phyloP scores from a whole-genome alignment of 2,113 vertebrate species.

The Myxocyprinus asiaticus region DNA sequence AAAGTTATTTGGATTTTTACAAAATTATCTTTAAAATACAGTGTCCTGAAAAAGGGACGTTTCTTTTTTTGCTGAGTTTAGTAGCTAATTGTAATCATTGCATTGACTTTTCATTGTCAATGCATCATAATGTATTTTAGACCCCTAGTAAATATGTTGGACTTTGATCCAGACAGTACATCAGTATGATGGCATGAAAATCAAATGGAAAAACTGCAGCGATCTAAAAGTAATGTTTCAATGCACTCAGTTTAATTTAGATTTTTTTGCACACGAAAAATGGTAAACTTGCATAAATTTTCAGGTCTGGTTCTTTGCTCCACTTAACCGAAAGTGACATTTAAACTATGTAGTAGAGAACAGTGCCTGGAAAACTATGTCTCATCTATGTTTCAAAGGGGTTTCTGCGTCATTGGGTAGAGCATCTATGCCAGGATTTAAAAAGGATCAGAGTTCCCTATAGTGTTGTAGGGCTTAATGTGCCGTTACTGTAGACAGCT shows the following conservation, averaged over 20 bases:
- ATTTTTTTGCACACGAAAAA: too few relatives aligned
- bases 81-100: too few relatives aligned
- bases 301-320: background rate
- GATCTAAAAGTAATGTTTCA: background rate
- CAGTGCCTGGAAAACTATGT: constrained; percentile 16
- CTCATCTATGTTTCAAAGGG: constrained; percentile 44
- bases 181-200: background rate
- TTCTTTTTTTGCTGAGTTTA: too few relatives aligned
- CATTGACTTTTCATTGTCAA: too few relatives aligned
- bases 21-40: too few relatives aligned
- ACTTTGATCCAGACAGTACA: background rate
- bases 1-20: too few relatives aligned
- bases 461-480: constrained; percentile 46
- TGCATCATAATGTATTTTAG: background rate
- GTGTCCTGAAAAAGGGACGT: too few relatives aligned
- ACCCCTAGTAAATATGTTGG: background rate
- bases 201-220: background rate
- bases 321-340: background rate
- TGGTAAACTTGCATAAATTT: background rate
- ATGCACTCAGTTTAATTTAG: too few relatives aligned
- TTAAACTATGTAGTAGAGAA: constrained; percentile 30
- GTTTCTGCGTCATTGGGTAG: constrained; percentile 42
- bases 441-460: constrained; percentile 52
- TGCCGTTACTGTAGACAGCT: constrained; percentile 44
- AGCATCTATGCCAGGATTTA: constrained; percentile 48